Base-by-base conservation (phyloP, 2,888 invertebrate species). In the Drosophila setosimentum region DNA sequence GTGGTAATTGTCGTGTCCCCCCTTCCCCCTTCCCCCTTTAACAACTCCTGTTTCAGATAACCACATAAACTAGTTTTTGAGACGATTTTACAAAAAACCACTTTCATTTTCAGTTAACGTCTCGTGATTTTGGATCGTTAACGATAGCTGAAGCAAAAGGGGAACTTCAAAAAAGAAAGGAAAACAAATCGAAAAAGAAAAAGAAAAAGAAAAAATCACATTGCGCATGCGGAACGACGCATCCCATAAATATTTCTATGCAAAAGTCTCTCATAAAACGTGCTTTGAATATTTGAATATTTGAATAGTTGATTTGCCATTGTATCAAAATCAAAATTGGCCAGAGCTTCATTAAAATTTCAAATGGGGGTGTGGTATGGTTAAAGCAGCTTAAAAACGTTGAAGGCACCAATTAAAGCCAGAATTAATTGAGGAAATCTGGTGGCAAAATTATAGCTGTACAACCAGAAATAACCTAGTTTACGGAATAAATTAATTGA, bases 101-200 rank as follows among this genome's bases (percentile, higher is more conserved):
- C 85, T 85, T 85, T 85, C 85, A 83, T 87, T 87, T 85, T 85
- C 75, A 75, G 80, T 59, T 35, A 40, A 21, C 66, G 66, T 64
- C 37, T 49, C 29, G 63, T 62, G 69, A 42, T 53, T 66, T 76
- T 55, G 67, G 54, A 62, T 62, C 32, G 42, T 18, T 24, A 29
- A 29, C 21, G 21, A 21, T 51, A 37, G 13, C 3, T 33, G 21
- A 30, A 29, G 3, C 21, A 8, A 21, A 27, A 21, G 2, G 35
- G n/a, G 42, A 32, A 13, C 21, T 21, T 48, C 24, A 0, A 30
- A 53, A 16, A 13, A 18, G 21, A 11, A 55, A 37, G 18, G 33
- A 21, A 21, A 30, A n/a, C 0, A 49, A 37, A 37, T n/a, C n/a
- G 5, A 45, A 1, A 42, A 13, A 7, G 4, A 1, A 10, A 42